Evolutionary conservation across 1,140 invertebrate genomes (phyloP), one percentile per base, ranked within the genome.

Genomic region (Macrostomum lignano): DNA sequence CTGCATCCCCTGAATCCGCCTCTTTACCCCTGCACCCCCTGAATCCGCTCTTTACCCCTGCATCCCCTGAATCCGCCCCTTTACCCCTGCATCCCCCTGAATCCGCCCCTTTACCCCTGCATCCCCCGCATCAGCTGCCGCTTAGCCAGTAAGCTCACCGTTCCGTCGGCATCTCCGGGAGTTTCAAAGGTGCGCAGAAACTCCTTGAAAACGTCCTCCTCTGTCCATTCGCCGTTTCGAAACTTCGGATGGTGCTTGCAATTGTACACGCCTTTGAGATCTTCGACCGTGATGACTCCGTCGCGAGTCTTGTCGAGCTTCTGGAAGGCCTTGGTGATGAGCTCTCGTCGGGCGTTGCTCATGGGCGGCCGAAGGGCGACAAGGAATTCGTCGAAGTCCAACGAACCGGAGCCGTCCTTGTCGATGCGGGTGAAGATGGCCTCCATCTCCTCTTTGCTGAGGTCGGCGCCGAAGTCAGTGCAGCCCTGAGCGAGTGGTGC

Each of bases 171-270:
- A n/a, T 67, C 64, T 24, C 71, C 68, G n/a, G 47, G 44, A 22
- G 68, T 64, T 53, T 91, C 81, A 51, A 93, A 91, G 48, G 74
- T 76, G 10, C 65, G 67, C 3, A 93, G 58, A 52, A 86, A 88
- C 44, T 71, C 69, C 20, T 67, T 69, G 38, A 88, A 55, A 40
- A 84, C 73, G 38, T 69, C 63, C 29, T 86, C 77, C 48, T 84
- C 77, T 10, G 67, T 72, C 48, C 74, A 71, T 51, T 88, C 78
- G 0, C 82, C 82, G 44, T 62, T 78, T 40, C 75, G 67, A 51
- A 74, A 88, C 36, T 70, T 67, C 0, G 74, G 72, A 55, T 82
- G 67, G 7, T 28, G 15, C 9, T 14, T 28, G 4, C 14, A 13
- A 28, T 28, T 28, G 17, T 28, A 28, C 17, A 28, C 26, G 17